Evolutionary conservation across 2,888 invertebrate genomes (phyloP).

Genomic region (Leuctra nigra): DNA sequence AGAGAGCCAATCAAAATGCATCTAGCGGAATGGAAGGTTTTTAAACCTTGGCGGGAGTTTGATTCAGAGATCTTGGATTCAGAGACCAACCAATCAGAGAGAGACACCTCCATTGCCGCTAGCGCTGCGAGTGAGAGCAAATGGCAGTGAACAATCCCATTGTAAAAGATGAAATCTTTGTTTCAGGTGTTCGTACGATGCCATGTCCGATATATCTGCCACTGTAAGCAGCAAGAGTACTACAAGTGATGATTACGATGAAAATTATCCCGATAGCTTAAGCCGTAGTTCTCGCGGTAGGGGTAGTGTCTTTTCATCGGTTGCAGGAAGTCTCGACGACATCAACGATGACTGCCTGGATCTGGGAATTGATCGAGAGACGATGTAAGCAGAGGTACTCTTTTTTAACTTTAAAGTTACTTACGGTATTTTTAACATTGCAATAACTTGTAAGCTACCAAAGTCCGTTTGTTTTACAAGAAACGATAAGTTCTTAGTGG

Average conservation of each 20-base stretch:
- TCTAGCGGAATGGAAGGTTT: too few species aligned
- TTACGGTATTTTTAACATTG: too few species aligned
- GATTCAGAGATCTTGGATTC: too few species aligned
- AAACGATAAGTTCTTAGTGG: too few species aligned
- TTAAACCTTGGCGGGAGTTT: too few species aligned
- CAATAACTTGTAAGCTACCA: too few species aligned
- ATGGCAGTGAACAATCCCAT: neutral
- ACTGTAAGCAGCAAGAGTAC: neutral
- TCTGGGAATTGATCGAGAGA: neutral
- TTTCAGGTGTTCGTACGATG: slow-evolving; percentile 11
- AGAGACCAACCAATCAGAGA: neutral
- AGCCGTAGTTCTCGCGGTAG: neutral
- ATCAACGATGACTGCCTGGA: neutral
- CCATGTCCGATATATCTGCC: slow-evolving; percentile 7
- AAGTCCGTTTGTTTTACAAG: too few species aligned
- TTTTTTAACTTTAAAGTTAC: too few species aligned
- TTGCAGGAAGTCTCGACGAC: neutral
- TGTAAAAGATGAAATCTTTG: neutral
- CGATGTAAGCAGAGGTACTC: too few species aligned
- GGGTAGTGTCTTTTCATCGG: neutral
- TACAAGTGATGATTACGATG: neutral
- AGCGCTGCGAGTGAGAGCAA: neutral
- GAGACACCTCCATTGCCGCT: neutral
- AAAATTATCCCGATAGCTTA: too few species aligned
- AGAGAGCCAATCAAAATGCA: too few species aligned